Percentiles rank a stretch among this genome's conserved stretches.
phyloP scores from a whole-genome alignment of 2,797 vertebrate genomes.

The Taenioides sp. region DNA sequence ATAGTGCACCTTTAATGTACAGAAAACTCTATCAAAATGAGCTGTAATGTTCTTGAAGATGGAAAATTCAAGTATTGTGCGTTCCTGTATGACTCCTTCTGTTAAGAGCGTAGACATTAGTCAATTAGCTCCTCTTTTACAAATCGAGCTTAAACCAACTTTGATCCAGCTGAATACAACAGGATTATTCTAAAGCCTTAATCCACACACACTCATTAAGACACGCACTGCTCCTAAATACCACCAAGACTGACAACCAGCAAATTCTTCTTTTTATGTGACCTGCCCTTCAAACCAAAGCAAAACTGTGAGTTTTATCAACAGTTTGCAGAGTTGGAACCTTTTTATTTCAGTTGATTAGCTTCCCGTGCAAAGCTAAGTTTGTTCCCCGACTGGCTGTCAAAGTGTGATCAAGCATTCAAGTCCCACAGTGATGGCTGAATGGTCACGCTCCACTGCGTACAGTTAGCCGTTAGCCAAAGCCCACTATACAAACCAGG shows the following conservation, averaged over 20 bases:
- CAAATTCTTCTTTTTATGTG: constrained; percentile 46
- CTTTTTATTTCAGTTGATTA: constrained; percentile 21
- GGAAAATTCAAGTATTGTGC: not conserved
- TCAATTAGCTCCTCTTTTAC: constrained; percentile 47
- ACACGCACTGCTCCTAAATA: constrained; percentile 6
- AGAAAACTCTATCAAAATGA: not conserved
- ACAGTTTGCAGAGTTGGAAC: not conserved
- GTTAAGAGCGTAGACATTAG: constrained; percentile 29
- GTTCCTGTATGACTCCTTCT: not conserved
- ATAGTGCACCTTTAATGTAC: not conserved
- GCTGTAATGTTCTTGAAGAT: not conserved
- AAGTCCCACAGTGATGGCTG: constrained; percentile 19
- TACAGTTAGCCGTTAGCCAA: constrained; percentile 1
- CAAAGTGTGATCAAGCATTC: constrained; percentile 21
- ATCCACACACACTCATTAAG: constrained; percentile 45
- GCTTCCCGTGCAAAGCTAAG: constrained; percentile 16
- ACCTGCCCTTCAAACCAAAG: constrained; percentile 22
- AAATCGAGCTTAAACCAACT: constrained; percentile 56
- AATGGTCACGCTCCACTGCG: constrained; percentile 2
- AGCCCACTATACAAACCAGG: not conserved
- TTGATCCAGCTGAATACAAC: constrained; percentile 62
- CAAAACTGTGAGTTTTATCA: not conserved
- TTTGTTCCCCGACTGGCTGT: constrained; percentile 24
- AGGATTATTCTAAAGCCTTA: constrained; percentile 62
- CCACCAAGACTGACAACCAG: constrained; percentile 29